Base-by-base conservation (phyloP, 2,113 vertebrate genomes). In the Elaphurus davidianus region DNA sequence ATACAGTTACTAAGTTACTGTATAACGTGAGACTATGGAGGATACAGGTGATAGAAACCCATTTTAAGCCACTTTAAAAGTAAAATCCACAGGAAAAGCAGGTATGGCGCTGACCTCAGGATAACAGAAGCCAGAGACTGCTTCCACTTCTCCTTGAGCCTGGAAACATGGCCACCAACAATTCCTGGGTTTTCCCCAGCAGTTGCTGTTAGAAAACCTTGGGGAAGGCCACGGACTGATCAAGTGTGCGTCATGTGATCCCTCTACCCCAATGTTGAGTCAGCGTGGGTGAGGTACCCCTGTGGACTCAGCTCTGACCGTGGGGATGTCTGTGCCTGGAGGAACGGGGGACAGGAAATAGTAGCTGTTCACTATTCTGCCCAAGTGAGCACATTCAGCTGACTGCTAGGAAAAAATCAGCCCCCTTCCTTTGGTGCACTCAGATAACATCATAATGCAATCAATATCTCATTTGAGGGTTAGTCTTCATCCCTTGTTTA, bases 361-460 rank as follows among this genome's bases (percentile, higher is more conserved):
- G 13, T 23, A 28, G 5, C 55, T 91, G 15, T 50, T 79, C 1
- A 13, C 28, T 52, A 5, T 33, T 67, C 33, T 14, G 45, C n/a
- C n/a, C 25, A 7, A 33, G 82, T 8, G 55, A 92, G 25, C 17
- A 19, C 47, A 33, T n/a, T 79, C 16, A 50, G 85, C 91, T 97
- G 94, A 97, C 92, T 81, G 27, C 93, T 82, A 12, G 94, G 60
- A 76, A 95, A 88, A 79, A 95, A 33, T 57, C 64, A 88, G 81
- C 12, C 55, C 59, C 76, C 85, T 91, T 87, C 33, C 59, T 91
- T 52, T 52, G 36, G 14, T 30, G 43, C 62, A 55, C 97, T 98
- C 92, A 96, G 92, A 96, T 96, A 92, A 87, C 94, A 97, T 95
- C 89, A 95, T 83, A 95, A 98, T 97, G 94, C 86, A 98, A 98